These are phyloP conservation scores for Oncorhynchus mykiss DNA, from an alignment of 2,113 vertebrate genomes.

Conservation along the genomic window DNA sequence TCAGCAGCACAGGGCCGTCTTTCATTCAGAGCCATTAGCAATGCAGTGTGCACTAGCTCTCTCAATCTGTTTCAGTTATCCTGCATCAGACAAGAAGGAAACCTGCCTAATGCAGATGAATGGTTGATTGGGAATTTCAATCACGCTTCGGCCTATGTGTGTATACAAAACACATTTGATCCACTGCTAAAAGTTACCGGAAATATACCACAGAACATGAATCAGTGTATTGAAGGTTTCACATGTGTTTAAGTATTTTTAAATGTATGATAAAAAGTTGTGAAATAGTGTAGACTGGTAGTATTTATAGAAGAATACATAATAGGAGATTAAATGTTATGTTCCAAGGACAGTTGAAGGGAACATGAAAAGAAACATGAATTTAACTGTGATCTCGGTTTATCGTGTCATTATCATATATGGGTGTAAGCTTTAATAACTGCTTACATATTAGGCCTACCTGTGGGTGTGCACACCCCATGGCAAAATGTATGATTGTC, in stretches of 20 bases:
- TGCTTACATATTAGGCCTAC: constrained; percentile 32
- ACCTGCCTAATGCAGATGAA: constrained; percentile 75
- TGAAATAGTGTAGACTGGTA: neutral
- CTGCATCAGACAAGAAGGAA: constrained; percentile 72
- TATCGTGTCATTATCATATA: constrained; percentile 1
- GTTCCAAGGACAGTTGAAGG: constrained; percentile 17
- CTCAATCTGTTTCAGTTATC: constrained; percentile 77
- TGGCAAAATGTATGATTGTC: too few species aligned
- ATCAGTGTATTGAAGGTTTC: neutral
- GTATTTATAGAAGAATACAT: neutral
- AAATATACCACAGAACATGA: neutral
- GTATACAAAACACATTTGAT: neutral
- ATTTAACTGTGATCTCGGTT: constrained; percentile 22
- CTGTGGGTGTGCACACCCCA: constrained; percentile 51
- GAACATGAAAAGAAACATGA: constrained; percentile 12
- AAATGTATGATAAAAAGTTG: neutral
- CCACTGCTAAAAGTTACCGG: neutral
- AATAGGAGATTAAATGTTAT: neutral
- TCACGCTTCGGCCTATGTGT: constrained; percentile 36
- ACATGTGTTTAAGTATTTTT: neutral
- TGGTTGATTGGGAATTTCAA: constrained; percentile 72
- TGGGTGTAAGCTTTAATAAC: constrained; percentile 44
- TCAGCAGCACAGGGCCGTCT: constrained; percentile 72
- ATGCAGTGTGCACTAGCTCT: constrained; percentile 73
- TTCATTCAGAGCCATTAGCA: constrained; percentile 74